Percentiles rank a stretch among this genome's conserved stretches.
Evolutionary conservation across 2,888 invertebrate genomes (phyloP).

Genomic region (Leptodirus hochenwartii): DNA sequence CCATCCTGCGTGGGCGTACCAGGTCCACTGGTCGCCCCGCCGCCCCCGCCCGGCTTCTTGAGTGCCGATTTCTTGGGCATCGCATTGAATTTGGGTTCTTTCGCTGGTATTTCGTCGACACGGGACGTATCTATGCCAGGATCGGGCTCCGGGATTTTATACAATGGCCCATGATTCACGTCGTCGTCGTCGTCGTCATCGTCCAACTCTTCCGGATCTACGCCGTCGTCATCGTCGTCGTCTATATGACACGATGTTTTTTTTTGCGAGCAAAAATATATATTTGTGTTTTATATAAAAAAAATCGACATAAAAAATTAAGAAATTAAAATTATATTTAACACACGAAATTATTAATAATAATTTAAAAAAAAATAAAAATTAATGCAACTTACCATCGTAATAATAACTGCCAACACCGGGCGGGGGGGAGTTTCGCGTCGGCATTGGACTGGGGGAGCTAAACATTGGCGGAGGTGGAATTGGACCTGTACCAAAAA

Average conservation of each 20-base stretch:
- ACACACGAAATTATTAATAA: not conserved
- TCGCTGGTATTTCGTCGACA: slow-evolving; percentile 82
- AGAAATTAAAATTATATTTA: slow-evolving; percentile 1
- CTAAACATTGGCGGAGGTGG: slow-evolving; percentile 88
- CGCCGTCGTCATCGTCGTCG: slow-evolving; percentile 20
- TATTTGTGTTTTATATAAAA: not conserved
- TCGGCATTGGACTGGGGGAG: slow-evolving; percentile 61
- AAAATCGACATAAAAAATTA: slow-evolving; percentile 1
- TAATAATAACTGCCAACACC: slow-evolving; percentile 35
- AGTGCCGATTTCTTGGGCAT: slow-evolving; percentile 84
- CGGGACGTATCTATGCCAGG: slow-evolving; percentile 61
- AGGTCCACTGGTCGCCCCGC: slow-evolving; percentile 44
- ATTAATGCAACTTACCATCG: slow-evolving; percentile 32
- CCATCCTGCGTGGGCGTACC: slow-evolving; percentile 31
- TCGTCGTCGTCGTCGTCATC: slow-evolving; percentile 51
- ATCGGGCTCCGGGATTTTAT: slow-evolving; percentile 39
- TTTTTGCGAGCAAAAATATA: slow-evolving; percentile 1
- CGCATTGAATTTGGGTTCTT: slow-evolving; percentile 81
- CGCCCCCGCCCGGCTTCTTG: slow-evolving; percentile 50
- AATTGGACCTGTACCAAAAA: too few species aligned
- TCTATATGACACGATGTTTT: slow-evolving; percentile 6
- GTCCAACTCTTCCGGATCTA: slow-evolving; percentile 32
- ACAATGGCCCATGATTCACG: slow-evolving; percentile 35
- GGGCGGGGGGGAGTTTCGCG: slow-evolving; percentile 16
- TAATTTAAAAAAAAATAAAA: not conserved